phyloP scores from a whole-genome alignment of 2,113 vertebrate genomes.

The Macquaria australasica region DNA sequence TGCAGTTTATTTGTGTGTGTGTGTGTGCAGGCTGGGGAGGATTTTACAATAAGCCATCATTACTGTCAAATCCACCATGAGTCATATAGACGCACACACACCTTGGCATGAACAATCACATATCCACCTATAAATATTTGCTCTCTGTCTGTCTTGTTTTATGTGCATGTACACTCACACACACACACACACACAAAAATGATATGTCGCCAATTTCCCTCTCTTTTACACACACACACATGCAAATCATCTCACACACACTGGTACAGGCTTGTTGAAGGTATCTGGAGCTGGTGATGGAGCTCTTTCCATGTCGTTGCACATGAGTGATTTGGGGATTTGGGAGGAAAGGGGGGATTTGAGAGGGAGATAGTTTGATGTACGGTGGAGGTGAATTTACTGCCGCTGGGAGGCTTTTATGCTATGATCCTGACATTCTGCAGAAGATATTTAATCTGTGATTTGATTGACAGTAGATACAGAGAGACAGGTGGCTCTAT shows the following conservation, averaged over 20 bases:
- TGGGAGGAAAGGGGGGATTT: slow-evolving; percentile 8
- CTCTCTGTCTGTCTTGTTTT: neutral
- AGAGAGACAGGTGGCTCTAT: too few species aligned
- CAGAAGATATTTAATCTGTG: neutral
- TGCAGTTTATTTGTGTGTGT: neutral
- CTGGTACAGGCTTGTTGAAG: slow-evolving; percentile 11
- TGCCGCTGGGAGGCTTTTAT: neutral
- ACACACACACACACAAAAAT: neutral
- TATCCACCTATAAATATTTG: neutral
- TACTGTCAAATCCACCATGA: slow-evolving; percentile 23
- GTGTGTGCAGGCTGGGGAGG: slow-evolving; percentile 2
- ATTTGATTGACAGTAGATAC: neutral
- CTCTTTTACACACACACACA: neutral
- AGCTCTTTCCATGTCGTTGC: slow-evolving; percentile 18
- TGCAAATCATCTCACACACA: neutral
- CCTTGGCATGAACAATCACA: neutral
- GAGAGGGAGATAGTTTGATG: neutral
- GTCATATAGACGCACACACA: neutral
- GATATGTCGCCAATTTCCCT: neutral
- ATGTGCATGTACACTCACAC: neutral
- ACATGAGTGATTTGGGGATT: slow-evolving; percentile 31
- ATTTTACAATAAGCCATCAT: slow-evolving; percentile 40
- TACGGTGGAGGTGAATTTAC: neutral
- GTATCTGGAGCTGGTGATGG: slow-evolving; percentile 22
- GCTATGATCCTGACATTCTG: neutral